Evolutionary conservation across 2,113 vertebrate species (phyloP), one percentile per base, ranked within the genome.

Genomic region (Laterallus jamaicensis): DNA sequence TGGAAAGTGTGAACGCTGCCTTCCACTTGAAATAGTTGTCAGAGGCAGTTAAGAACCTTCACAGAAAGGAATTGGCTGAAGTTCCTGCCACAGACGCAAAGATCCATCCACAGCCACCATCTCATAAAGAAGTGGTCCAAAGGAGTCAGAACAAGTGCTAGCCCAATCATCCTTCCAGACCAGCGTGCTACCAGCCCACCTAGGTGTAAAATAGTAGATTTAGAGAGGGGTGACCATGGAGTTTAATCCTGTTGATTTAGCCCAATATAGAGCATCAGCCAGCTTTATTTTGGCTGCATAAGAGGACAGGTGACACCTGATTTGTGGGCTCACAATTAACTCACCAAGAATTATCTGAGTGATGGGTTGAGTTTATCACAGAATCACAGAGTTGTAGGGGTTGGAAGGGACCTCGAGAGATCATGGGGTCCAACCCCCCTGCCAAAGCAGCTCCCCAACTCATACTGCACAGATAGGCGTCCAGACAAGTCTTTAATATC

Each of bases 241-340:
- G 3, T 32, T 82, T 12, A 44, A 10, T 69, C 31, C 66, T 67
- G 29, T 19, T 19, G 39, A 3, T 86, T 66, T 21, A 86, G 31
- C 44, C 40, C 1, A 2, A 49, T 10, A 32, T 1, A 26, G 22
- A 75, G 18, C 4, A 0, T 49, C 3, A 1, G 1, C 8, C 0
- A 4, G 3, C 39, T 58, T 88, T 58, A 15, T 54, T 44, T 42
- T 60, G 84, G n/a, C 28, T 79, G 31, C 60, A 17, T 16, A 12
- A 22, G 42, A 56, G 21, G 9, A 19, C 10, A 42, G 56, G 49
- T 0, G 0, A n/a, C 5, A 52, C 9, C 37, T 24, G 12, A 39
- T 18, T 25, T 63, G 21, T 4, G 42, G 60, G 19, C 20, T 12
- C 22, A 40, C 7, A 24, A 4, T 42, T 50, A 44, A 58, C 25